Percentiles rank a stretch among this genome's conserved stretches.
Evolutionary conservation across 2,113 vertebrate species (phyloP).

Genomic region (Ibidorhyncha struthersii): DNA sequence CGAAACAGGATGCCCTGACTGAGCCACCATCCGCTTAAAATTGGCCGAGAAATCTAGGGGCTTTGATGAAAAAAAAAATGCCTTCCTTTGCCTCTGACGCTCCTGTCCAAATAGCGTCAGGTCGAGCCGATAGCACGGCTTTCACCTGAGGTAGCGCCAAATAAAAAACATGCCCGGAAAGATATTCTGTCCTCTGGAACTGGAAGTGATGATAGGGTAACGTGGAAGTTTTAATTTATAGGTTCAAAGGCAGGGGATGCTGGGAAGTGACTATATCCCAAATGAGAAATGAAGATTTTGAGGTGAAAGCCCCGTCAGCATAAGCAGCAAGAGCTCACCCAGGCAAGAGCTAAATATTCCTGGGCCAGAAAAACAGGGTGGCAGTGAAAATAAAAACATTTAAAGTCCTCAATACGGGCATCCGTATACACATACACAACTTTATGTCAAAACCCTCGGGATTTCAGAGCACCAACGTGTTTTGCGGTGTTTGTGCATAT

Average conservation of each 20-base stretch:
- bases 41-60: background rate
- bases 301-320: background rate
- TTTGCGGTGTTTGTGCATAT: background rate
- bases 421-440: background rate
- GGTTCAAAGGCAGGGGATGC: background rate
- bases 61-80: slow-evolving; percentile 52
- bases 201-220: background rate
- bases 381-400: background rate
- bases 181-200: slow-evolving; percentile 2
- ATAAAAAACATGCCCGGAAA: background rate
- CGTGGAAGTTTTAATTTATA: background rate
- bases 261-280: background rate
- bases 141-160: background rate
- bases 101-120: background rate
- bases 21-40: background rate
- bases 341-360: background rate
- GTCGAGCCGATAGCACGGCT: background rate
- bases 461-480: background rate
- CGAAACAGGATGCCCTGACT: background rate
- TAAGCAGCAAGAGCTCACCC: background rate
- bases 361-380: background rate
- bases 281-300: background rate
- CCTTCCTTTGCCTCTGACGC: background rate
- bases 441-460: background rate
- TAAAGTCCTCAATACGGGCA: background rate